Evolutionary conservation across 2,888 invertebrate species (phyloP).

Genomic region (Chrysotoxum bicinctum): DNA sequence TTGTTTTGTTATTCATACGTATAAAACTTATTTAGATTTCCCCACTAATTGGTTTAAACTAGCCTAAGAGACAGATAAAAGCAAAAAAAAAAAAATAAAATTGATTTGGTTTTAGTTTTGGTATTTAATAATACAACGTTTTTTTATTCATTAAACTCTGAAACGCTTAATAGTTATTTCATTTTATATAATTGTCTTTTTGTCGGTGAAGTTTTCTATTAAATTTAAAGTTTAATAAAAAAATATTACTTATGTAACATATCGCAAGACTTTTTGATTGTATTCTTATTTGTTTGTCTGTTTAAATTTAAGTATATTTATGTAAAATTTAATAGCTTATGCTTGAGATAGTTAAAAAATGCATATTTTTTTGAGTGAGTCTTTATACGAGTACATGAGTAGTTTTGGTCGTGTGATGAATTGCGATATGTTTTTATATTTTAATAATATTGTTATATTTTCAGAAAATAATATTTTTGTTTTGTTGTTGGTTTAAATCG

Average conservation of each 20-base stretch:
- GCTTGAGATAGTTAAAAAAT: neutral
- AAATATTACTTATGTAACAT: constrained; percentile 34
- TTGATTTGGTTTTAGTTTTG: neutral
- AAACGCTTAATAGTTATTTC: neutral
- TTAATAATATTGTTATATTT: constrained; percentile 10
- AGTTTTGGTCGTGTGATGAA: constrained; percentile 50
- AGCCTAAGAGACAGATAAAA: neutral
- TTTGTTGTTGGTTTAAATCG: constrained; percentile 2
- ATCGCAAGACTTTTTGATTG: constrained; percentile 52
- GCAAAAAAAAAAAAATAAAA: neutral
- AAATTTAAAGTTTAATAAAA: constrained; percentile 7
- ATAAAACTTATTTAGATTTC: no score
- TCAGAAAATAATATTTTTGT: constrained; percentile 28
- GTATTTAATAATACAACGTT: neutral
- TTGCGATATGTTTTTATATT: constrained; percentile 55
- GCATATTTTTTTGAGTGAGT: constrained; percentile 7
- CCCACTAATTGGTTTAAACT: no score
- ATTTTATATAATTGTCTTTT: neutral
- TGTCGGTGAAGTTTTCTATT: constrained; percentile 9
- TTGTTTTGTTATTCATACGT: no score
- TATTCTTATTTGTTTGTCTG: neutral
- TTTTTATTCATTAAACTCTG: neutral
- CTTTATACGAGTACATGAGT: neutral
- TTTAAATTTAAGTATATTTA: neutral
- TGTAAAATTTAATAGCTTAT: neutral